Conservation (phyloP, 1,140 invertebrate species). For the Drosophila miranda region DNA sequence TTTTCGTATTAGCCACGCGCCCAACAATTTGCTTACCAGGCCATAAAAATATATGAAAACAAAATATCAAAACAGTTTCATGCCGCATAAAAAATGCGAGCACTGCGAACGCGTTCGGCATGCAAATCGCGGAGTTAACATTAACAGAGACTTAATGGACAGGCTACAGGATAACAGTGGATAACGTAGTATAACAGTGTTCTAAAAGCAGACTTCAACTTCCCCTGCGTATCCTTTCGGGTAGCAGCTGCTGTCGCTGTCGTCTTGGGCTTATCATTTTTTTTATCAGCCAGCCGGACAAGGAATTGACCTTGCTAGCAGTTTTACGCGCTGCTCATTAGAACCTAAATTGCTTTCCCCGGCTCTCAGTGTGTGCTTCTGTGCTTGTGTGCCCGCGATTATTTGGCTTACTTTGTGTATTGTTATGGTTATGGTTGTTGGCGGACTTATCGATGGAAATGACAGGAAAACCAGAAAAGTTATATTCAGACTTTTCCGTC, state of each 20-base stretch:
- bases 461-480: slow-evolving; percentile 37
- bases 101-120: slow-evolving; percentile 35
- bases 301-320: slow-evolving; percentile 60
- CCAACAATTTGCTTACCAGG: slow-evolving; percentile 47
- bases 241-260: slow-evolving; percentile 33
- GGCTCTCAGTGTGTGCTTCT: not conserved
- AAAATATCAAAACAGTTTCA: slow-evolving; percentile 37
- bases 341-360: slow-evolving; percentile 57
- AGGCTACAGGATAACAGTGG: slow-evolving; percentile 7
- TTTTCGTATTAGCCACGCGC: slow-evolving; percentile 8
- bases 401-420: slow-evolving; percentile 48
- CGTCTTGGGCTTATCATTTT: slow-evolving; percentile 66
- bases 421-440: slow-evolving; percentile 36
- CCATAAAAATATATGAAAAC: slow-evolving; percentile 44
- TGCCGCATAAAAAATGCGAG: slow-evolving; percentile 37
- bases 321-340: slow-evolving; percentile 61
- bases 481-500: slow-evolving; percentile 17
- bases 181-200: slow-evolving; percentile 48
- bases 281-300: slow-evolving; percentile 29
- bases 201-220: slow-evolving; percentile 36
- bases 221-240: not conserved
- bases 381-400: slow-evolving; percentile 22
- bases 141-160: slow-evolving; percentile 1
- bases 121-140: slow-evolving; percentile 26
- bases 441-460: slow-evolving; percentile 58